These are phyloP conservation scores for Agelastica alni DNA, from an alignment of 2,888 invertebrate species.

Conservation along the genomic window DNA sequence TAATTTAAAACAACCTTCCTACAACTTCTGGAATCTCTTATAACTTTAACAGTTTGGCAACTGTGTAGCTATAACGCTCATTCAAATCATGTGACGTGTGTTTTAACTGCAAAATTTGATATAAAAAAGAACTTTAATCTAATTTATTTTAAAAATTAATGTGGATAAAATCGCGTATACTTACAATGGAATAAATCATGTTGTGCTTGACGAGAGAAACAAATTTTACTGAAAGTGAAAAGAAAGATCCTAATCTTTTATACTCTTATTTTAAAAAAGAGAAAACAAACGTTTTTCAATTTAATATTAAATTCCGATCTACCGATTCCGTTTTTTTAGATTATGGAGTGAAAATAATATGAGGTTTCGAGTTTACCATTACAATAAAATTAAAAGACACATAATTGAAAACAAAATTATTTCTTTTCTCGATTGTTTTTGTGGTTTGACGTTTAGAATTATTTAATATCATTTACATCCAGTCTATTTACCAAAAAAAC, in stretches of 20 bases:
- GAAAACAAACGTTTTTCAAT: conserved; percentile 18
- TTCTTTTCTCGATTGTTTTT: conserved; percentile 4
- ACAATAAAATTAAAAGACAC: conserved; percentile 1
- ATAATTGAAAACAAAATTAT: conserved; percentile 1
- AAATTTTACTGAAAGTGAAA: conserved; percentile 12
- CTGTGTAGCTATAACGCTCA: too few species aligned
- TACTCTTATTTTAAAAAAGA: conserved; percentile 14
- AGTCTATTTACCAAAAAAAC: too few species aligned
- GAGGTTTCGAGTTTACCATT: not conserved
- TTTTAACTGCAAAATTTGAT: too few species aligned
- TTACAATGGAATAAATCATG: conserved; percentile 26
- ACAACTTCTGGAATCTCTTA: too few species aligned
- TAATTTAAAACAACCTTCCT: too few species aligned
- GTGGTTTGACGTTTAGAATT: not conserved
- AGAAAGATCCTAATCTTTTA: conserved; percentile 10
- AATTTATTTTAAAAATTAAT: too few species aligned
- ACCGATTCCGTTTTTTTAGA: not conserved
- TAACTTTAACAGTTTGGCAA: too few species aligned
- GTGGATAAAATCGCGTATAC: too few species aligned
- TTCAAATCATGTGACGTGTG: too few species aligned
- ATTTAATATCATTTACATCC: not conserved
- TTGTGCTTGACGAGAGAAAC: conserved; percentile 10
- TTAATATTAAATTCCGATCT: not conserved
- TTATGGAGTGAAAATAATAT: conserved; percentile 4
- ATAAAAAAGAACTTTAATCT: too few species aligned